Evolutionary conservation across 2,888 invertebrate genomes (phyloP).

Genomic region (Orthosia gracilis): DNA sequence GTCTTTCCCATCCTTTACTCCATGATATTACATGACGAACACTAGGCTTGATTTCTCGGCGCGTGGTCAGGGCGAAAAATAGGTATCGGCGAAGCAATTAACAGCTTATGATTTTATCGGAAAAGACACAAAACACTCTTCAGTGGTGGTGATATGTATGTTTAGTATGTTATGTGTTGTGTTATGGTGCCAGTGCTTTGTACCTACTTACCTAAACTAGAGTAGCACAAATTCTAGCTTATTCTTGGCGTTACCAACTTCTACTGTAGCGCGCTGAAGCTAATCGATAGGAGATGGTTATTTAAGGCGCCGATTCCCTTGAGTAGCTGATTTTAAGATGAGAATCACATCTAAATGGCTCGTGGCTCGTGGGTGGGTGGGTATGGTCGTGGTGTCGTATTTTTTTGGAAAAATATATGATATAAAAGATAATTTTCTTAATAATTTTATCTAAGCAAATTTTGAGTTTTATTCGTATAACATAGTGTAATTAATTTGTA

Average conservation of each 20-base stretch:
- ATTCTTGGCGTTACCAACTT: neutral
- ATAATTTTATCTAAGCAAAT: too few species aligned
- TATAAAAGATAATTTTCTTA: too few species aligned
- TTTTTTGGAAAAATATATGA: too few species aligned
- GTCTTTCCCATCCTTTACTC: neutral
- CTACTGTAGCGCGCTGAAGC: neutral
- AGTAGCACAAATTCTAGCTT: neutral
- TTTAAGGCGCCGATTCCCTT: too few species aligned
- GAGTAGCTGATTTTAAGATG: too few species aligned
- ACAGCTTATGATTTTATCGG: neutral
- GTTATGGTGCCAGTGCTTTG: neutral
- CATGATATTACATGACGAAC: neutral
- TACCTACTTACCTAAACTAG: neutral
- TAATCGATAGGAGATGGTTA: neutral
- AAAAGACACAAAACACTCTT: neutral
- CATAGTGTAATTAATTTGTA: too few species aligned
- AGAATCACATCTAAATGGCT: too few species aligned
- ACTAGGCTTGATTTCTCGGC: neutral
- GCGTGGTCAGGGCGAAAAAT: neutral
- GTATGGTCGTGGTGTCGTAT: too few species aligned
- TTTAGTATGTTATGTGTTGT: neutral
- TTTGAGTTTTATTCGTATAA: too few species aligned
- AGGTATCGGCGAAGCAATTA: constrained; percentile 2
- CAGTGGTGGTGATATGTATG: constrained; percentile 6
- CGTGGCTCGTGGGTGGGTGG: too few species aligned